Conservation (phyloP, 2,113 vertebrate species). For the Lampris megalopsis region DNA sequence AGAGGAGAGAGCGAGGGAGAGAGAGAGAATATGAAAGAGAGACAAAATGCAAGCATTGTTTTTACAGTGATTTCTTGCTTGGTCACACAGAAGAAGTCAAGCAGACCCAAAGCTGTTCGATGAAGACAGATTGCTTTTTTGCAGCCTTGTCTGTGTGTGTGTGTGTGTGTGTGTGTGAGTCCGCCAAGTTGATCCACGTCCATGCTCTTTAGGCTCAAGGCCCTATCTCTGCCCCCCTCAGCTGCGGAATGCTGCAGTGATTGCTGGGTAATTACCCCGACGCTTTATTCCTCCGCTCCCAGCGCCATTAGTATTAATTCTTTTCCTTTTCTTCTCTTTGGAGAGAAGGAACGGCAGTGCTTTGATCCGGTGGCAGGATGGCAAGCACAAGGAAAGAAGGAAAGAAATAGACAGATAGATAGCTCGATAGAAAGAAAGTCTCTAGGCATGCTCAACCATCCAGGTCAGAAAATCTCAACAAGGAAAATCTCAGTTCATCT, state of each 20-base stretch:
- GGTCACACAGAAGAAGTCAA: conserved; percentile 47
- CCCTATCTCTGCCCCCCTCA: conserved; percentile 72
- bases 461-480: too few relatives aligned
- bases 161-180: conserved; percentile 55
- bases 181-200: conserved; percentile 67
- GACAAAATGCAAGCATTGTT: conserved; percentile 33
- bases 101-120: conserved; percentile 37
- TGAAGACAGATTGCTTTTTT: conserved; percentile 62
- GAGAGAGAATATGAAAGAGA: background rate
- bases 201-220: conserved; percentile 72
- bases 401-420: conserved; percentile 3
- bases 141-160: conserved; percentile 25
- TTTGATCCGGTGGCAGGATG: conserved; percentile 57
- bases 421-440: conserved; percentile 3
- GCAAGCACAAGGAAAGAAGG: background rate
- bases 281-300: conserved; percentile 67
- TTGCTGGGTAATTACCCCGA: conserved; percentile 77
- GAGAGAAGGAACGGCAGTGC: conserved; percentile 41
- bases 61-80: conserved; percentile 48
- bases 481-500: too few relatives aligned
- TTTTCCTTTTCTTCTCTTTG: conserved; percentile 52
- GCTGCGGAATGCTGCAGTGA: conserved; percentile 76
- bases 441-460: too few relatives aligned
- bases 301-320: conserved; percentile 72
- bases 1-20: background rate